Evolutionary conservation across 2,888 invertebrate genomes (phyloP).

Genomic region (Sympetrum striolatum): DNA sequence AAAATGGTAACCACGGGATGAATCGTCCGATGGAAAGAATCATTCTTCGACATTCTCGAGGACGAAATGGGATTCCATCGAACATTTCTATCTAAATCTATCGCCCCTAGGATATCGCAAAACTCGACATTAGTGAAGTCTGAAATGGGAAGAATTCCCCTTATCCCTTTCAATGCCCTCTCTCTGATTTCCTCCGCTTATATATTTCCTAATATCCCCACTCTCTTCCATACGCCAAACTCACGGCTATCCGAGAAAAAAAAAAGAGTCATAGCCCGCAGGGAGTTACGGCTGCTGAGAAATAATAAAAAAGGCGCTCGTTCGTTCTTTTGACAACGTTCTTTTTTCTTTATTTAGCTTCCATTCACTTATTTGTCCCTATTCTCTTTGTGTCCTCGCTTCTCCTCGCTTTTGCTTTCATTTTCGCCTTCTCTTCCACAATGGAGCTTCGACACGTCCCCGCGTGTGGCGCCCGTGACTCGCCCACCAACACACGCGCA

Average conservation of each 20-base stretch:
- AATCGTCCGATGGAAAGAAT: background rate
- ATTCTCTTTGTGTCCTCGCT: background rate
- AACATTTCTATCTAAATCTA: background rate
- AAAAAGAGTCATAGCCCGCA: background rate
- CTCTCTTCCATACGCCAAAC: background rate
- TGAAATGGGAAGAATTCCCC: background rate
- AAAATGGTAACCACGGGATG: background rate
- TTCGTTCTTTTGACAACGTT: background rate
- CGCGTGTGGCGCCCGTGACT: background rate
- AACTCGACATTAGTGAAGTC: conserved; percentile 11
- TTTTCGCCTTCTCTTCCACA: background rate
- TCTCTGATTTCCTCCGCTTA: background rate
- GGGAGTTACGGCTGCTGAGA: background rate
- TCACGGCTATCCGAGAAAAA: background rate
- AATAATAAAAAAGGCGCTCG: background rate
- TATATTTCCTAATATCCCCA: background rate
- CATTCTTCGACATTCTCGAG: background rate
- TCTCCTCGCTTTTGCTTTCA: background rate
- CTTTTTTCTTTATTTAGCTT: background rate
- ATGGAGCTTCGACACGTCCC: background rate
- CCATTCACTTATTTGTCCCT: background rate
- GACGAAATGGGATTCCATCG: background rate
- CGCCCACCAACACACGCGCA: too few species aligned
- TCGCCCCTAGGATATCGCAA: background rate
- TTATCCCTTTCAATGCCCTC: background rate